Base-by-base conservation (phyloP, 2,797 vertebrate genomes). In the Microcaecilia unicolor region DNA sequence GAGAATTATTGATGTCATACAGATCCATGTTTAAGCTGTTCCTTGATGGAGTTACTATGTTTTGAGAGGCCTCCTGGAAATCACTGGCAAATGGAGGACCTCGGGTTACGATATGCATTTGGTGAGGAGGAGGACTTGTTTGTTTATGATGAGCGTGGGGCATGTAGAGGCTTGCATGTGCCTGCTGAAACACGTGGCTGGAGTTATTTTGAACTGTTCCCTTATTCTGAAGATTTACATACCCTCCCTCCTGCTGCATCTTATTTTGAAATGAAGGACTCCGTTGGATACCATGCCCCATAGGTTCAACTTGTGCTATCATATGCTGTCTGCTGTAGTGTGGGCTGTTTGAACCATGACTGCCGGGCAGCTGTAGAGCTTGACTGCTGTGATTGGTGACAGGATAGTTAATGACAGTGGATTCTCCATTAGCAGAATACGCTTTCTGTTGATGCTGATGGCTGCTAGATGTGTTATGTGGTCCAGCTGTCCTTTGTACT, bases 191-290 rank as follows among this genome's bases (percentile, higher is more conserved):
- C 4, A 61, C 29, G 3, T 80, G 78, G 33, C 67, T 34, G 12
- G 77, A 5, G 20, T 60, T 80, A 2, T 67, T 88, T 47, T 89
- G 91, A 39, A 69, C 79, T 44, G 90, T 80, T 6, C 83, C 88
- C 78, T 95, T 95, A 44, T 76, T 76, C 33, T 86, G 81, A 54
- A 95, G 84, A 70, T 43, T 86, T 7, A 85, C 68, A 2, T 93
- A 97, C 19, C 80, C 77, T 12, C 65, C 87, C 7, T 92, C 85
- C 10, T 86, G 83, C 6, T 83, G 74, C 59, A 91, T 84, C 76
- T 98, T 95, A 70, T 82, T 93, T 67, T 97, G 95, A 68, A 98
- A 97, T 58, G 95, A 98, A 5, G 91, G 84, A 43, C 89, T 98
- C 51, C 92, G 80, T 72, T 97, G 92, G 32, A 98, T 65, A 8